Evolutionary conservation across 1,140 invertebrate genomes (phyloP).

Genomic region (Coboldia fuscipes): DNA sequence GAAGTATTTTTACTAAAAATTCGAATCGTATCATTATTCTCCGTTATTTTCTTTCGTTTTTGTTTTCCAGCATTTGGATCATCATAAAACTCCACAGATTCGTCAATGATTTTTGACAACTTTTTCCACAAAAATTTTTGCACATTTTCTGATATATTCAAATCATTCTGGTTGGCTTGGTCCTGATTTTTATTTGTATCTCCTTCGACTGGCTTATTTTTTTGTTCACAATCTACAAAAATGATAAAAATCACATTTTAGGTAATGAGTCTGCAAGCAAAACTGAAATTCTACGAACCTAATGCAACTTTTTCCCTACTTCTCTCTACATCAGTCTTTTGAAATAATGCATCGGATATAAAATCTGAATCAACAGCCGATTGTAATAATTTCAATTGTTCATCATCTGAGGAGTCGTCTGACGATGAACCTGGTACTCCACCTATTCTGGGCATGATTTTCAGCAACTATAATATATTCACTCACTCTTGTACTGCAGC

Average conservation of each 20-base stretch:
- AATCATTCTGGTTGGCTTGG: neutral
- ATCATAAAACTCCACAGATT: neutral
- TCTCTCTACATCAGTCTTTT: neutral
- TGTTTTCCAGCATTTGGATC: neutral
- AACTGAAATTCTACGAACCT: neutral
- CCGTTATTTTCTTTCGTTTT: neutral
- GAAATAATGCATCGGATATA: neutral
- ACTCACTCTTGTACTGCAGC: no score
- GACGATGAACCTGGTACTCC: neutral
- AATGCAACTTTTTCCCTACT: neutral
- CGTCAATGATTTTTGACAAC: neutral
- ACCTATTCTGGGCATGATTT: no score
- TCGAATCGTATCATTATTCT: neutral
- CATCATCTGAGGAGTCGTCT: neutral
- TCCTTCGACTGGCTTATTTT: neutral
- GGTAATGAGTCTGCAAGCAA: neutral
- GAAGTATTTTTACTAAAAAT: constrained; percentile 1
- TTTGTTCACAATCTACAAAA: neutral
- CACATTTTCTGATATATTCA: neutral
- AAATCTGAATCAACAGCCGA: neutral
- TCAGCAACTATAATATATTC: no score
- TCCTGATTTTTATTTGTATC: neutral
- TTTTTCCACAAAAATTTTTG: constrained; percentile 1
- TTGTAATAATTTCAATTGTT: neutral
- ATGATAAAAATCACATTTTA: neutral